A percentile compares a stretch with the other conserved stretches of the same genome.
Conservation (phyloP, 1,140 invertebrate species). For the Cherax destructor region DNA sequence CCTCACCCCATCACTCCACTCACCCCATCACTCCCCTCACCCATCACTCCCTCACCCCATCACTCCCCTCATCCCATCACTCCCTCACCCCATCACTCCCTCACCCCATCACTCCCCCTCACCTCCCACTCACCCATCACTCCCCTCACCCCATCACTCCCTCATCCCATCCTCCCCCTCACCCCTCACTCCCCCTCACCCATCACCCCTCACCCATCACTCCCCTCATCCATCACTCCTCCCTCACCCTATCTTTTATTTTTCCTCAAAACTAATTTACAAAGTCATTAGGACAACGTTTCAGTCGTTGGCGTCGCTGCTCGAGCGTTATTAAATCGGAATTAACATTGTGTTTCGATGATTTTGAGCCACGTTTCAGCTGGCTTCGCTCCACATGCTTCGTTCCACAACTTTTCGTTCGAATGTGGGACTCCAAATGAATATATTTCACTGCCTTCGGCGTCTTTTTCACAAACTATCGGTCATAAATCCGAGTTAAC, state of each 20-base stretch:
- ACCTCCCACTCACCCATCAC: neutral
- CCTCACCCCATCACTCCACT: too few relatives aligned
- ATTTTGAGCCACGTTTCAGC: neutral
- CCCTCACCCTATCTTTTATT: conserved; percentile 19
- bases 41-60: neutral
- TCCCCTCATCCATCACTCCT: neutral
- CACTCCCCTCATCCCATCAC: neutral
- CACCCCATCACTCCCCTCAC: too few relatives aligned
- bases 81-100: neutral
- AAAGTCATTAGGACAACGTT: conserved; percentile 33
- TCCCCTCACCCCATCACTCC: neutral
- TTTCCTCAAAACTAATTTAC: conserved; percentile 40
- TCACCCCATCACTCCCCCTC: neutral
- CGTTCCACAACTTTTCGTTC: too few relatives aligned
- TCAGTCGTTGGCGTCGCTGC: neutral
- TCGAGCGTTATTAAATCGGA: conserved; percentile 28
- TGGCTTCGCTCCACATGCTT: too few relatives aligned
- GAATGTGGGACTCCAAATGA: too few relatives aligned
- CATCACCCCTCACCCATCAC: neutral
- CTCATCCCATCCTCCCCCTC: neutral
- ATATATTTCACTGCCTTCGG: neutral
- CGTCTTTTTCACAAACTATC: neutral
- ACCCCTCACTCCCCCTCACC: neutral
- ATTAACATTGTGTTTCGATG: conserved; percentile 18
- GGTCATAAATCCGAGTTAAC: too few relatives aligned